These are phyloP conservation scores for Brachionus plicatilis DNA, from an alignment of 1,140 invertebrate genomes.

Conservation along the genomic window DNA sequence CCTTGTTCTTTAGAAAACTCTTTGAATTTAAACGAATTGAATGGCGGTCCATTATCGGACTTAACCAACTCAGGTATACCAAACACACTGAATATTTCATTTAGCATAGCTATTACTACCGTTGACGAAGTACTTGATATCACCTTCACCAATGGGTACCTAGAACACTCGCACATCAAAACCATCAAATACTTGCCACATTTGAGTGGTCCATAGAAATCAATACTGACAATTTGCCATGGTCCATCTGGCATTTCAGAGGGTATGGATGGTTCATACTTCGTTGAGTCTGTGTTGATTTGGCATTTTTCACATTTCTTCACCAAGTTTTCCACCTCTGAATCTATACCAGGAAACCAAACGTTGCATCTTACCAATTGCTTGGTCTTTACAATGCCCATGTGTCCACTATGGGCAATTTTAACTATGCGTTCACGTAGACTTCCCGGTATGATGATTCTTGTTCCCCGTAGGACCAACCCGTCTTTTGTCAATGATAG, in stretches of 20 bases:
- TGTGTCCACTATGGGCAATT: slow-evolving; percentile 57
- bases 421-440: slow-evolving; percentile 49
- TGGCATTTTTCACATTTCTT: slow-evolving; percentile 50
- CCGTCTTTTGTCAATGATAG: not conserved
- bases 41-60: slow-evolving; percentile 44
- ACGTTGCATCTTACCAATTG: slow-evolving; percentile 56
- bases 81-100: slow-evolving; percentile 40
- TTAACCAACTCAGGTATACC: slow-evolving; percentile 42
- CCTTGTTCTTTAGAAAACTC: slow-evolving; percentile 37
- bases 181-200: slow-evolving; percentile 47
- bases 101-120: not conserved
- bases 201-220: slow-evolving; percentile 50
- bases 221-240: slow-evolving; percentile 48
- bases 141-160: slow-evolving; percentile 57
- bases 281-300: slow-evolving; percentile 46
- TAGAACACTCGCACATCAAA: slow-evolving; percentile 55
- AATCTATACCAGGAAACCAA: slow-evolving; percentile 59
- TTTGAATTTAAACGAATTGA: slow-evolving; percentile 41
- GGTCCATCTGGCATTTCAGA: slow-evolving; percentile 43
- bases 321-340: slow-evolving; percentile 53
- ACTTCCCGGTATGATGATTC: slow-evolving; percentile 54
- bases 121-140: slow-evolving; percentile 40
- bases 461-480: slow-evolving; percentile 44
- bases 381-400: slow-evolving; percentile 60
- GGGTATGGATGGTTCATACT: slow-evolving; percentile 40